Evolutionary conservation across 1,140 invertebrate species (phyloP).

Genomic region (Rhyzopertha dominica): DNA sequence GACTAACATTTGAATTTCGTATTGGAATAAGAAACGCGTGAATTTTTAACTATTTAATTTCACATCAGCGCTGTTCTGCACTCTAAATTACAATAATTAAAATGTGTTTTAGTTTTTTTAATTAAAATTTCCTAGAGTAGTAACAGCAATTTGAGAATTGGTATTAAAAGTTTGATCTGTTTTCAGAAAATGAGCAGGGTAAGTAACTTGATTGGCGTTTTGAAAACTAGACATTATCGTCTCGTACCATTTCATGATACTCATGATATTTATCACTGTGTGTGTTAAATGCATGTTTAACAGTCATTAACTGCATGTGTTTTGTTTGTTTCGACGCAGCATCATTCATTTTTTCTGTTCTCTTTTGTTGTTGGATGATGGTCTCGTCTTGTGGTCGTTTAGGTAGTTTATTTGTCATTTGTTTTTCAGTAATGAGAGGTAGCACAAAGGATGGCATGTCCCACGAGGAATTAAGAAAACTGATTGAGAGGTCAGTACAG

Average conservation of each 20-base stretch:
- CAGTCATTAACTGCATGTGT: slow-evolving; percentile 7
- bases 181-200: slow-evolving; percentile 46
- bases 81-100: no score
- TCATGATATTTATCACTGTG: no score
- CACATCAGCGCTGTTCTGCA: not conserved
- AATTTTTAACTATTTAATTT: not conserved
- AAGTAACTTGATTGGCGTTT: slow-evolving; percentile 41
- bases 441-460: slow-evolving; percentile 82
- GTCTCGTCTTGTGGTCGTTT: slow-evolving; percentile 45
- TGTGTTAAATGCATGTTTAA: slow-evolving; percentile 18
- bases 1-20: no score
- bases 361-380: slow-evolving; percentile 25
- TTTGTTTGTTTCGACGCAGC: slow-evolving; percentile 11
- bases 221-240: no score
- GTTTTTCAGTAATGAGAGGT: slow-evolving; percentile 67
- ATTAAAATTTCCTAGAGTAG: no score
- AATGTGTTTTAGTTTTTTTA: no score
- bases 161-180: slow-evolving; percentile 29
- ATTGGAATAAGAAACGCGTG: not conserved
- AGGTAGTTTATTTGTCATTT: slow-evolving; percentile 50
- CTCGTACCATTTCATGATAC: no score
- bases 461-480: slow-evolving; percentile 91
- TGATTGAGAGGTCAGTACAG: slow-evolving; percentile 90
- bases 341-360: slow-evolving; percentile 18
- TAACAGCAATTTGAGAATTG: no score